Conservation (phyloP, 2,113 vertebrate genomes). For the Petrocephalus zakoni region DNA sequence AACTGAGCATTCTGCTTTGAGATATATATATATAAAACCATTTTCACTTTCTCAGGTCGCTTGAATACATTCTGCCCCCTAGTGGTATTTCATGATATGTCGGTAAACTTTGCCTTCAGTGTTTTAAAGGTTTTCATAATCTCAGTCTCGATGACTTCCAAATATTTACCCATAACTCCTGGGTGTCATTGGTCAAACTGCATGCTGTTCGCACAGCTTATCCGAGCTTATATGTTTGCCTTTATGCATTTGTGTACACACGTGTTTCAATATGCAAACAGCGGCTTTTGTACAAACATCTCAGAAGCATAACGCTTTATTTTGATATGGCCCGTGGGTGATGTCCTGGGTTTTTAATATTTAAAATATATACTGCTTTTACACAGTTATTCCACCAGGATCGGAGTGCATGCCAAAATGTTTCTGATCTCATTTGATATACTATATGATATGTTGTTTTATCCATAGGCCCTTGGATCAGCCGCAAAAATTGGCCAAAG, state of each 20-base stretch:
- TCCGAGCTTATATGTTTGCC: not conserved
- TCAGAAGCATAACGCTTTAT: not conserved
- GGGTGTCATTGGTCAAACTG: not conserved
- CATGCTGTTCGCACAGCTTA: constrained; percentile 10
- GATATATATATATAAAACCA: not conserved
- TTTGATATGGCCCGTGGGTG: not conserved
- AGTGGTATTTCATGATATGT: not conserved
- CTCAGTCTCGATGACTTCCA: not conserved
- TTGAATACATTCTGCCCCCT: not conserved
- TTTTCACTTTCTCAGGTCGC: not conserved
- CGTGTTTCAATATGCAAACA: constrained; percentile 5
- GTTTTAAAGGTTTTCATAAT: not conserved
- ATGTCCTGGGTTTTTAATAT: not conserved
- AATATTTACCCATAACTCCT: not conserved
- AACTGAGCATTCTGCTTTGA: not conserved
- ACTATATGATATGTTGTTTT: not conserved
- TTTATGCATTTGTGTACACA: not conserved
- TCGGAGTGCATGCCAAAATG: not conserved
- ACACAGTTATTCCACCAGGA: not conserved
- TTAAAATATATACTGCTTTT: not conserved
- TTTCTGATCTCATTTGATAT: not conserved
- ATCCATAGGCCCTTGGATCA: not conserved
- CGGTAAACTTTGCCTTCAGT: not conserved
- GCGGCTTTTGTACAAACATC: not conserved
- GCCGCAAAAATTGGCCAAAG: not conserved